These are phyloP conservation scores for Drosophila barbarae DNA, from an alignment of 2,888 invertebrate species.

Conservation along the genomic window DNA sequence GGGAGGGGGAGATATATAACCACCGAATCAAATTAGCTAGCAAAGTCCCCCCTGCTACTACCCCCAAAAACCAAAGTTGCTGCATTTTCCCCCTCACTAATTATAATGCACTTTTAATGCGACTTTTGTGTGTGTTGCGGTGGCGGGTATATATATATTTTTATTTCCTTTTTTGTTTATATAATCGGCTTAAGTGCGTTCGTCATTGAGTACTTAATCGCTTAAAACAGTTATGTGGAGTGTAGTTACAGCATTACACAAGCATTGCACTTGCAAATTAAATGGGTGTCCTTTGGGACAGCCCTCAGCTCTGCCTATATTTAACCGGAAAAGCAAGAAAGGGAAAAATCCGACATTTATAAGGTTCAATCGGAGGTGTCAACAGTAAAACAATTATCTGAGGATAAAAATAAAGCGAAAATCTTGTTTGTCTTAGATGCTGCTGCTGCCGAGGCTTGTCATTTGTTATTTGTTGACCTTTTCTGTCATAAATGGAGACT, in stretches of 20 bases:
- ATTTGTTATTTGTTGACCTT: neutral
- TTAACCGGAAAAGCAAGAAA: neutral
- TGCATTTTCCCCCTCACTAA: conserved; percentile 2
- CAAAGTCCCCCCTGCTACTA: too few species aligned
- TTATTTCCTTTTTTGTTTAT: neutral
- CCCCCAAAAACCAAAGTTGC: neutral
- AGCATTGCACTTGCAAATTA: neutral
- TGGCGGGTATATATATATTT: neutral
- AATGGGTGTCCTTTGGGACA: neutral
- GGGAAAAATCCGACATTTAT: neutral
- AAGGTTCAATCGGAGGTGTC: neutral
- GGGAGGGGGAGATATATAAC: neutral
- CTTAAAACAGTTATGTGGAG: conserved; percentile 1
- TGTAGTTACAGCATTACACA: neutral
- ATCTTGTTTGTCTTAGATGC: neutral
- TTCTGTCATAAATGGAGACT: neutral
- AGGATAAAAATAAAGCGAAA: neutral
- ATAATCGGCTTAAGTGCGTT: conserved; percentile 15
- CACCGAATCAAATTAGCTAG: neutral
- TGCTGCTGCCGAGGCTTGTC: neutral
- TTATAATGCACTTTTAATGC: conserved; percentile 13
- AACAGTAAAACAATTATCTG: conserved; percentile 6
- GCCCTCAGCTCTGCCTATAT: too few species aligned
- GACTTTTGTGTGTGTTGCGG: conserved; percentile 12
- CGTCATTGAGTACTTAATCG: conserved; percentile 9